Base-by-base conservation (phyloP, 2,797 vertebrate species). In the Sebastes kiyomatsui region DNA sequence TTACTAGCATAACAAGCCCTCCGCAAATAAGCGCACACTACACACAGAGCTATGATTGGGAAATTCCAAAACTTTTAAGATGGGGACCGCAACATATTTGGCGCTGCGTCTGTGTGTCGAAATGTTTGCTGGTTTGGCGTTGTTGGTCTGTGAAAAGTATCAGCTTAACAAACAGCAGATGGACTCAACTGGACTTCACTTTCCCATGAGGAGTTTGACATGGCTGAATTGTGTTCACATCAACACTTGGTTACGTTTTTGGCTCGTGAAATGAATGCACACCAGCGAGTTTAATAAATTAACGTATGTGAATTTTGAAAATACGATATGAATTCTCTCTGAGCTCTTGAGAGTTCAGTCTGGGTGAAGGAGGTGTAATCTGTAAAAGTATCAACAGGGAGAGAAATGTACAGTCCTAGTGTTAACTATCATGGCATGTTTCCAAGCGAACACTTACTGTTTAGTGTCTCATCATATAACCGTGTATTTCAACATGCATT, bases 81-180 rank as follows among this genome's bases (percentile, higher is more conserved):
- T 2, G 3, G 6, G 27, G 52, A 79, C 79, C 83, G 35, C 82
- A 79, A 56, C 23, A 8, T 65, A 38, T 83, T 56, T 84, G 77
- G 74, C 64, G 8, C 46, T 2, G 23, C 38, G 20, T 68, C 16
- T 52, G 20, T 58, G 81, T 75, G 81, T 68, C 55, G 74, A 83
- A 80, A 79, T 72, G 67, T 67, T 74, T 85, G 30, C 72, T 85
- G 76, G 73, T 74, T 83, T 87, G 81, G 75, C 4, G 22, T 58
- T 33, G 65, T 42, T 5, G 6, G 38, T 23, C 65, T 79, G 70
- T 81, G 65, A 77, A 74, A 72, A 73, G 52, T 22, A 33, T 67
- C 60, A 12, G 66, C 69, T 46, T 54, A 82, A 67, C 81, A 70
- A 73, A 67, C 76, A 64, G 70, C 42, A 65, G 81, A 83, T 27